Conservation (phyloP, 2,113 vertebrate species). For the Charina bottae region DNA sequence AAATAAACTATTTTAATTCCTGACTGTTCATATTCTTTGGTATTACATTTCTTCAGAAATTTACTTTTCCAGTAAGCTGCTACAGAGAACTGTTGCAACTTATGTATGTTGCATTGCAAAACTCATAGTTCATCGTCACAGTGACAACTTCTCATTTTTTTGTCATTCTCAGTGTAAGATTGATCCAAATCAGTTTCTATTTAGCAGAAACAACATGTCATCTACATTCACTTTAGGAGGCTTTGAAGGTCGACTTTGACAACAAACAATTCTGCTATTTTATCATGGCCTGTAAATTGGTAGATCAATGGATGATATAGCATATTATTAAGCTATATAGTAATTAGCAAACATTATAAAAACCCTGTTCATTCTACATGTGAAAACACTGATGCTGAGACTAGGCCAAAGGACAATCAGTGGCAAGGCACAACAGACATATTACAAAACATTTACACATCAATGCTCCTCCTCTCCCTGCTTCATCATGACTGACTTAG, state of each 20-base stretch:
- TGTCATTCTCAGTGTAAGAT: conserved; percentile 22
- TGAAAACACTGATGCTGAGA: background rate
- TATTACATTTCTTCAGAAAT: background rate
- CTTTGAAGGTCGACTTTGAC: background rate
- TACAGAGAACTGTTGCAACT: background rate
- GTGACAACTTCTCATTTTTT: conserved; percentile 12
- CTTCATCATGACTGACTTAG: background rate
- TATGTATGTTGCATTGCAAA: conserved; percentile 3
- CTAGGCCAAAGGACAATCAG: background rate
- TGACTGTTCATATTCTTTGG: conserved; percentile 3
- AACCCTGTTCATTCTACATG: background rate
- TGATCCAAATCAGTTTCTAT: background rate
- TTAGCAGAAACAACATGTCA: background rate
- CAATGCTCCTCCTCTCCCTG: background rate
- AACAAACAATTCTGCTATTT: background rate
- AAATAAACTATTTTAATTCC: background rate
- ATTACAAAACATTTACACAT: background rate
- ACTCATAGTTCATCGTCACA: conserved; percentile 5
- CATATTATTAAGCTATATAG: background rate
- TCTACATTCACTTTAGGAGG: background rate
- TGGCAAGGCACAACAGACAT: background rate
- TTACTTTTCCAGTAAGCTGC: conserved; percentile 27
- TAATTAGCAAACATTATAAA: background rate
- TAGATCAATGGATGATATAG: background rate
- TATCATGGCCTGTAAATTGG: background rate